Base-by-base conservation (phyloP, 1,140 invertebrate species). In the Diuraphis noxia region DNA sequence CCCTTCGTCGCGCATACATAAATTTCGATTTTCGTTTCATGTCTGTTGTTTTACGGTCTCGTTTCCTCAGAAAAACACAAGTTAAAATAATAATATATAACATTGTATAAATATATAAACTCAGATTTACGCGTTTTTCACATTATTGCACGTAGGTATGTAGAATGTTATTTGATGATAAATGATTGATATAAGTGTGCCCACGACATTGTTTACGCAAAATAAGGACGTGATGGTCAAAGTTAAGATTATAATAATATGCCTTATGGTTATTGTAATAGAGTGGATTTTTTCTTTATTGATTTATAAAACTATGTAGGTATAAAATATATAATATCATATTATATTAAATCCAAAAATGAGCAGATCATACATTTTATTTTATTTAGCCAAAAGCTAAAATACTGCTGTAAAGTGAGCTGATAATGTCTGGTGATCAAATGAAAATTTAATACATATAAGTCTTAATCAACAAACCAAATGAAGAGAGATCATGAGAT, bases 21-120 rank as follows among this genome's bases (percentile, higher is more conserved):
- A 88, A 88, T 88, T 72, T 38, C 25, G 52, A 40, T 88, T 72
- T 72, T 41, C 36, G 38, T 72, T 56, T n/a, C 21, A 36, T 72
- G 41, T 10, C 56, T 23, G 23, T 63, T 9, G 21, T 81, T 81
- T 85, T 85, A 85, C 19, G n/a, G n/a, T 2, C 2, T 25, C 41
- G 40, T 84, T 84, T 84, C 41, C 41, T 34, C 38, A 5, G 30
- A 72, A 72, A 72, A 40, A 82, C 30, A 41, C 40, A n/a, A 25
- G 9, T 5, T 23, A n/a, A n/a, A n/a, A 7, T 56, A 30, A n/a
- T n/a, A 13, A 63, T 63, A 63, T 63, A 56, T 5, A 25, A 38
- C 9, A 36, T 81, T 3, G 30, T 25, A 23, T 36, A 25, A 36
- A 38, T 7, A 81, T 38, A 9, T 21, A 25, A 81, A 40, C 21